phyloP scores from a whole-genome alignment of 1,140 invertebrate species.

The Wasmannia auropunctata region DNA sequence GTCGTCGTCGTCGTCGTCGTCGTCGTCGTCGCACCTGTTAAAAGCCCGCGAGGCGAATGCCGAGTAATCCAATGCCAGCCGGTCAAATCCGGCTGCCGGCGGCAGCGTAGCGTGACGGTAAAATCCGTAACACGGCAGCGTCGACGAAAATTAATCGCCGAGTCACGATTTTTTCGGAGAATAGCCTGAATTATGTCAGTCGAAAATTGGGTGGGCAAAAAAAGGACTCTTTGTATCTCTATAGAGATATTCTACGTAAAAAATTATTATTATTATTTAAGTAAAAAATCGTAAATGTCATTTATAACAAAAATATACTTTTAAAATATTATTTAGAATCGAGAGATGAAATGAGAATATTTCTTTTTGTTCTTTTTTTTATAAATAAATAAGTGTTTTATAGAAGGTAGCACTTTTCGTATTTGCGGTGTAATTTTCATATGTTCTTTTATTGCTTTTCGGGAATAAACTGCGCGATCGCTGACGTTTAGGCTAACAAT shows the following conservation, averaged over 20 bases:
- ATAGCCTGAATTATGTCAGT: not conserved
- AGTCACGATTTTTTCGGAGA: slow-evolving; percentile 29
- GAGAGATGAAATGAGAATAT: not conserved
- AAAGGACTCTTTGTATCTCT: not conserved
- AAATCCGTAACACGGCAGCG: slow-evolving; percentile 11
- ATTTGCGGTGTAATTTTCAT: not conserved
- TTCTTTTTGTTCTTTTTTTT: not conserved
- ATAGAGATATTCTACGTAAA: not conserved
- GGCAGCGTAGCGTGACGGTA: slow-evolving; percentile 18
- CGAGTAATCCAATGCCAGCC: slow-evolving; percentile 12
- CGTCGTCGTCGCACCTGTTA: slow-evolving; percentile 41
- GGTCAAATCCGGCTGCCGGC: not conserved
- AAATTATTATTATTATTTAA: not conserved
- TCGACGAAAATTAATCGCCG: not conserved
- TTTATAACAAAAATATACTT: not conserved
- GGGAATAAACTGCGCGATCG: not conserved
- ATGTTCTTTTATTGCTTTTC: not conserved
- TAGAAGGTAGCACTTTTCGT: not conserved
- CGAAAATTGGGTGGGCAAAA: not conserved
- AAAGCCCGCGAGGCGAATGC: not conserved
- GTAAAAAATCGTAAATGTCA: not conserved
- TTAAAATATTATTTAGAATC: not conserved
- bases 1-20: slow-evolving; percentile 2
- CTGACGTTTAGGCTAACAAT: not conserved
- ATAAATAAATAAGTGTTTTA: not conserved